Base-by-base conservation (phyloP, 2,888 invertebrate species). In the Meloe dianella region DNA sequence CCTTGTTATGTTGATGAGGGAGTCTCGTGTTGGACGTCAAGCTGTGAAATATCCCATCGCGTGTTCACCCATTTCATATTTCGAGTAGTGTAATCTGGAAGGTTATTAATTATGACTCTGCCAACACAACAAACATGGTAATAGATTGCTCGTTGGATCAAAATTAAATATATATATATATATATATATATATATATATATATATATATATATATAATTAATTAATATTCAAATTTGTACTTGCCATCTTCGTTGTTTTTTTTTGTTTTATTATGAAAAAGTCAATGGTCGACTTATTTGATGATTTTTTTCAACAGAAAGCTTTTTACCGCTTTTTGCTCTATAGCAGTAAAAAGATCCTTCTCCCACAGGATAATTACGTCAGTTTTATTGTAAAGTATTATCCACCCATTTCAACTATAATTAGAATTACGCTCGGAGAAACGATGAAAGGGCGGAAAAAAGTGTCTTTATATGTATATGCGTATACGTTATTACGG, bases 1-100 rank as follows among this genome's bases (percentile, higher is more conserved):
- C 54, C 54, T 27, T 54, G 54, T 54, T 54, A 27, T 54, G 54
- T 68, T 68, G 65, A 68, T 65, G 68, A 63, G 63, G 65, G 63
- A 65, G 65, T 66, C 65, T 68, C 68, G 68, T 68, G 68, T 66
- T 60, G 47, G 68, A 63, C 65, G 62, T 67, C 67, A 58, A 64
- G 64, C 67, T 59, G 67, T 41, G 67, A 63, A 65, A 68, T 65
- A 68, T 68, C 63, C 67, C 54, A 65, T 68, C 58, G 65, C 68
- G 68, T 68, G 68, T 63, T 67, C 58, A 56, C 30, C 41, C 64
- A 62, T 64, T 64, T 62, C 59, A 59, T 62, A 64, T 64, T 67
- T 64, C 61, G 67, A 67, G 64, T 61, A 67, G 60, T 63, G 41
- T 61, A 63, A 67, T 64, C 64, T 61, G 60, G 64, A 63, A 61